These are phyloP conservation scores for Parthenolecanium corni DNA, from an alignment of 2,888 invertebrate genomes.

Conservation along the genomic window DNA sequence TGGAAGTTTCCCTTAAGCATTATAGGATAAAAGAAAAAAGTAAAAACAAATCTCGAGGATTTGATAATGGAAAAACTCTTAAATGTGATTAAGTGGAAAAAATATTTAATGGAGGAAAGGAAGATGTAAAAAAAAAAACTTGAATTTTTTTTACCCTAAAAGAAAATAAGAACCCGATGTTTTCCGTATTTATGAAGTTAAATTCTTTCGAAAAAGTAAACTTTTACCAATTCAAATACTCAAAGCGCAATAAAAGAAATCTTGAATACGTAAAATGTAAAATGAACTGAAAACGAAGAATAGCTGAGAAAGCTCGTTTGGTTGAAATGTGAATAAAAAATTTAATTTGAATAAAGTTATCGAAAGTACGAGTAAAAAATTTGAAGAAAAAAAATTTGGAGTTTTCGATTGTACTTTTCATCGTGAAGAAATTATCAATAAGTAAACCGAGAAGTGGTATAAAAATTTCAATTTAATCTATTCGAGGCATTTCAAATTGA, in stretches of 20 bases:
- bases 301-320: no score
- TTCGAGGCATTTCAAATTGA: no score
- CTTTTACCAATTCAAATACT: slow-evolving; percentile 18
- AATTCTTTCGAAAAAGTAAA: slow-evolving; percentile 14
- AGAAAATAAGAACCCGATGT: slow-evolving; percentile 24
- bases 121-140: slow-evolving; percentile 15
- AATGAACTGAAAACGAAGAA: no score
- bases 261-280: no score
- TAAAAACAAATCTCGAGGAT: slow-evolving; percentile 28
- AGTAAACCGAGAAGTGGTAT: no score
- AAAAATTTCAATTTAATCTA: no score
- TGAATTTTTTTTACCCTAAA: slow-evolving; percentile 23
- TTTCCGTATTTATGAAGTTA: slow-evolving; percentile 20
- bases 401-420: no score
- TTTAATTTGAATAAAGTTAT: no score
- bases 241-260: neutral
- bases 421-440: no score
- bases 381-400: no score
- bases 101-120: slow-evolving; percentile 26
- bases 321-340: no score
- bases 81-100: slow-evolving; percentile 29
- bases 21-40: slow-evolving; percentile 25
- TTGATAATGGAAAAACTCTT: slow-evolving; percentile 29
- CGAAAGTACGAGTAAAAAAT: no score
- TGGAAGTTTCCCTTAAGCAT: slow-evolving; percentile 26